Evolutionary conservation across 2,888 invertebrate genomes (phyloP).

Genomic region (Spisula solida): DNA sequence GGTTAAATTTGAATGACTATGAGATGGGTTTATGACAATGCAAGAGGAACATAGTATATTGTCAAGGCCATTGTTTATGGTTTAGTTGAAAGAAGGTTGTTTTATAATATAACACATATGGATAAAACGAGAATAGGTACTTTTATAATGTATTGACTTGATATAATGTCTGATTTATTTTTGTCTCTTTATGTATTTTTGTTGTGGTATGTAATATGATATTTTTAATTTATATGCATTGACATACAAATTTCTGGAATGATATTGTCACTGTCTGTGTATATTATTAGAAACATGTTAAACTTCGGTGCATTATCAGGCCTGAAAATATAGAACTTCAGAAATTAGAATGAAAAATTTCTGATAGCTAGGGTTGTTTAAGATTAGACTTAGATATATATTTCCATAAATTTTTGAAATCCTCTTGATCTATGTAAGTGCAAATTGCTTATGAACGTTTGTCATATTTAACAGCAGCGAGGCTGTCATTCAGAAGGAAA

Average conservation of each 20-base stretch:
- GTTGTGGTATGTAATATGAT: neutral
- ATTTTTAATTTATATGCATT: neutral
- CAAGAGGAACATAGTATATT: neutral
- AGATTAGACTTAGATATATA: no score
- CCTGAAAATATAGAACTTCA: no score
- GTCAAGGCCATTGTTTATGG: neutral
- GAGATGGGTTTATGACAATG: neutral
- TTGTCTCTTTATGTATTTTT: neutral
- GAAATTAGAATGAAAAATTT: no score
- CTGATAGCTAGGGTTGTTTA: no score
- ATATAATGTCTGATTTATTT: neutral
- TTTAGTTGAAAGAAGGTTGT: neutral
- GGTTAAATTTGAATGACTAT: neutral
- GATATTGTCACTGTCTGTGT: no score
- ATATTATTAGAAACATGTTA: no score
- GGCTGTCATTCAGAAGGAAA: constrained; percentile 68
- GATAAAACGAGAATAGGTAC: neutral
- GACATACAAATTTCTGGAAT: no score
- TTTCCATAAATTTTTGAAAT: no score
- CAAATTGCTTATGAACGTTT: neutral
- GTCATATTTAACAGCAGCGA: constrained; percentile 49
- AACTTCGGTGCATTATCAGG: no score
- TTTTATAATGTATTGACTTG: neutral
- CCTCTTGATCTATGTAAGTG: neutral
- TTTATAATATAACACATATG: neutral